Percentiles rank a stretch among this genome's conserved stretches.
Evolutionary conservation across 2,797 vertebrate species (phyloP).

Genomic region (Acrocephalus scirpaceus): DNA sequence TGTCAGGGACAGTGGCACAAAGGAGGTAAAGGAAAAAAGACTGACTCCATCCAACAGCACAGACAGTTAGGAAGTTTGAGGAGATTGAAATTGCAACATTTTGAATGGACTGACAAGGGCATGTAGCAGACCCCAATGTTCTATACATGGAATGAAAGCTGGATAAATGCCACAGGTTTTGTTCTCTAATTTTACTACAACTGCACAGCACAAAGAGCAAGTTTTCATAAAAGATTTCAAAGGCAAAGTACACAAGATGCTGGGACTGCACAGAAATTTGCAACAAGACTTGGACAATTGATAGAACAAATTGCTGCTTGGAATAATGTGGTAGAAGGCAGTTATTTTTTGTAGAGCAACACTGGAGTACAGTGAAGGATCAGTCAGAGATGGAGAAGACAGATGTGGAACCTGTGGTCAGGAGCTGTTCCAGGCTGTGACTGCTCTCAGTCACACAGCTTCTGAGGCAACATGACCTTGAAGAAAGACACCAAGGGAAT

Average conservation of each 20-base stretch:
- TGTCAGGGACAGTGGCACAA: not conserved
- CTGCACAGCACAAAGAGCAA: not conserved
- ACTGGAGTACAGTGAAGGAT: not conserved
- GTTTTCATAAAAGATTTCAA: not conserved
- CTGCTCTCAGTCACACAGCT: not conserved
- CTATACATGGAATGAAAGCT: not conserved
- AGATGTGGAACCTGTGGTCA: not conserved
- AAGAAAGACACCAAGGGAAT: not conserved
- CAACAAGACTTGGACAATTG: not conserved
- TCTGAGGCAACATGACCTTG: accelerated
- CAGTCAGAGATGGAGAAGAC: not conserved
- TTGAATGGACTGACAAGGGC: not conserved
- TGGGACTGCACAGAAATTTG: not conserved
- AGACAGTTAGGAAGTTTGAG: not conserved
- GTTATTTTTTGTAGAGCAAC: not conserved
- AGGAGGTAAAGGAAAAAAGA: not conserved
- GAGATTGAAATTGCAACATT: not conserved
- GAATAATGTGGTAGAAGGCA: not conserved
- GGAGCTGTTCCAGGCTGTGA: not conserved
- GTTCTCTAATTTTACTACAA: not conserved
- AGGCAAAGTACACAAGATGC: not conserved
- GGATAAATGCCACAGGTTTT: not conserved
- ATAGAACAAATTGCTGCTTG: not conserved
- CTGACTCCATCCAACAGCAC: not conserved
- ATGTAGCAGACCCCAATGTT: not conserved